phyloP scores from a whole-genome alignment of 2,113 vertebrate genomes.

The Fukomys damarensis region DNA sequence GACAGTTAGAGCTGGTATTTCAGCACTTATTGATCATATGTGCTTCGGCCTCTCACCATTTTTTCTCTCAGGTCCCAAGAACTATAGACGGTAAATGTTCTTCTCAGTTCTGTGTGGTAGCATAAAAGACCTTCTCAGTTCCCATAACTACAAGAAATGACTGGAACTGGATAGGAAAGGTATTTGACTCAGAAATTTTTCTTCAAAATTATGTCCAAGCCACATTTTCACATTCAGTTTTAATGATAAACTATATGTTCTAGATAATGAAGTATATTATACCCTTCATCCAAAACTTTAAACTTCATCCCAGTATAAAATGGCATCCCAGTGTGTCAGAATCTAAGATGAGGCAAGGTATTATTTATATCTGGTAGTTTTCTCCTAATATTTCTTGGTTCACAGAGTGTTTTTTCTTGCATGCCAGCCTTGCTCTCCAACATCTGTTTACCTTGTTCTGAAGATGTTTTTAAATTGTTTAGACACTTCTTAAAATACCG shows the following conservation, averaged over 20 bases:
- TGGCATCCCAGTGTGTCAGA: neutral
- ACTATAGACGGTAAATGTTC: neutral
- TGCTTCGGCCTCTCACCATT: neutral
- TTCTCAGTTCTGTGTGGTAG: neutral
- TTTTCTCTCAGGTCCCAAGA: neutral
- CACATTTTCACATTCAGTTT: neutral
- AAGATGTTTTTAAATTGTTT: neutral
- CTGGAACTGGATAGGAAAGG: neutral
- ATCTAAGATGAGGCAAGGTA: neutral
- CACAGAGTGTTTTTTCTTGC: neutral
- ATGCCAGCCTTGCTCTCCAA: neutral
- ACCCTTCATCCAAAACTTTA: neutral
- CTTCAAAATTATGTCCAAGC: neutral
- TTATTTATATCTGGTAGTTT: neutral
- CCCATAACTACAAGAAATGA: neutral
- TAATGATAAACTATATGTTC: neutral
- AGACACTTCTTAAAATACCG: neutral
- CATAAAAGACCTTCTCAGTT: neutral
- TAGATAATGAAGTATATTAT: neutral
- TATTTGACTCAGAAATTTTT: neutral
- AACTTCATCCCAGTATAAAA: neutral
- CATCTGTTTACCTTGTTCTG: neutral
- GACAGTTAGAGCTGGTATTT: neutral
- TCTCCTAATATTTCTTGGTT: neutral
- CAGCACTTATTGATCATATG: neutral